Evolutionary conservation across 2,888 invertebrate species (phyloP), one percentile per base, ranked within the genome.

Genomic region (Blastobasis lacticolella): DNA sequence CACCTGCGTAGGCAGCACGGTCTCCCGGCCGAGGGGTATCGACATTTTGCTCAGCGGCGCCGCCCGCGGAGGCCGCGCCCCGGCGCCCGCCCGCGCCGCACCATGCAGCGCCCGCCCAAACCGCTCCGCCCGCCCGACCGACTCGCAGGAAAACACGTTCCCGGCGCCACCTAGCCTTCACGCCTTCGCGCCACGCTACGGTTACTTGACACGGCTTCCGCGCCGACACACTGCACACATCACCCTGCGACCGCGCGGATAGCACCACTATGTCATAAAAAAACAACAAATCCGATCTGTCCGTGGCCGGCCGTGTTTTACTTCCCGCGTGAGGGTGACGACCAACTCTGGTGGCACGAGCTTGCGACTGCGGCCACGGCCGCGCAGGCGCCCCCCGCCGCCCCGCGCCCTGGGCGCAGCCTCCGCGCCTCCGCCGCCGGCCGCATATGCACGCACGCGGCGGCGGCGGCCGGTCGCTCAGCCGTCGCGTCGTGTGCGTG

Each of bases 21-120:
- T 83, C 70, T 89, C 88, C 84, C 88, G 81, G 78, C 77, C 78
- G 68, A 86, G 78, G 80, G 88, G 87, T 87, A 88, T 88, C 81
- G 88, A 88, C 88, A 88, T 88, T 83, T 86, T 75, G 81, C 81
- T 71, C 51, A 84, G 80, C 81, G 85, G 82, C 84, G 85, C 80
- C 83, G 82, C 84, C 82, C 84, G 85, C 23, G 23, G 23, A 23
- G 23, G 23, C 85, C 85, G 83, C 86, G 75, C 85, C 85, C 85
- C 85, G 85, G 85, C 85, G 82, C 79, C 81, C 81, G 75, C 79
- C 73, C 81, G 75, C 78, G 78, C 74, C 78, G 74, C 78, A 78
- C 83, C 86, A 86, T 86, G 85, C 84, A 83, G 81, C 83, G 64
- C 77, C 68, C 72, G 75, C 69, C 71, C 78, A 71, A 74, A 71